phyloP scores from a whole-genome alignment of 2,113 vertebrate species.

The Opisthocomus hoazin region DNA sequence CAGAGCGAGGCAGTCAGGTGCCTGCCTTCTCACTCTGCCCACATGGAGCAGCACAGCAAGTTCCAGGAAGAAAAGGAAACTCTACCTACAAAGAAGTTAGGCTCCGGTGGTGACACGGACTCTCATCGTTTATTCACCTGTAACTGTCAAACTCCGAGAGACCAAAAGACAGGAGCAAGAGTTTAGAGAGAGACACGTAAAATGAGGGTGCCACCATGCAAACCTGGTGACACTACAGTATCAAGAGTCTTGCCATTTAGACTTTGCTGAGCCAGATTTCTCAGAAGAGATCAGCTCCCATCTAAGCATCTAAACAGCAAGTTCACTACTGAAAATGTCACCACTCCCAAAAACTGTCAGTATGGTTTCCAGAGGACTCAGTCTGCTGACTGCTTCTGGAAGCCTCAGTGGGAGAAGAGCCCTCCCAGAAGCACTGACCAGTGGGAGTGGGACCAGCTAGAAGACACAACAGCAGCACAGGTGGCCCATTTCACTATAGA shows the following conservation, averaged over 20 bases:
- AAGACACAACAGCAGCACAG: background rate
- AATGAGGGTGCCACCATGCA: background rate
- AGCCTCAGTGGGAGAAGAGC: background rate
- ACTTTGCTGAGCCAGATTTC: background rate
- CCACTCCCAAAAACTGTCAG: background rate
- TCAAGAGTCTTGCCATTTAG: background rate
- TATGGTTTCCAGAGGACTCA: background rate
- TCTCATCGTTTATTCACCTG: accelerated
- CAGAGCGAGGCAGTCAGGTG: background rate
- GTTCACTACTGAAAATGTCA: background rate
- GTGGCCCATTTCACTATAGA: background rate
- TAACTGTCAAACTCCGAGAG: accelerated
- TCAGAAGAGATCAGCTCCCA: background rate
- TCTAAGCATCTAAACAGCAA: background rate
- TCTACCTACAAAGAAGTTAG: background rate
- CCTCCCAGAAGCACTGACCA: background rate
- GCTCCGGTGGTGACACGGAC: background rate
- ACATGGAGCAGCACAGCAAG: background rate
- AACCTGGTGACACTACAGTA: background rate
- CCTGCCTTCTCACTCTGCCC: background rate
- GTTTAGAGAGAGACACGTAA: background rate
- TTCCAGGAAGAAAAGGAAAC: background rate
- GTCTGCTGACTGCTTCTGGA: background rate
- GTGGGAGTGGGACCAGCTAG: background rate
- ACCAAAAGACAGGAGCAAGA: background rate